Conservation (phyloP, 2,888 invertebrate genomes). For the Watsonalla binaria region DNA sequence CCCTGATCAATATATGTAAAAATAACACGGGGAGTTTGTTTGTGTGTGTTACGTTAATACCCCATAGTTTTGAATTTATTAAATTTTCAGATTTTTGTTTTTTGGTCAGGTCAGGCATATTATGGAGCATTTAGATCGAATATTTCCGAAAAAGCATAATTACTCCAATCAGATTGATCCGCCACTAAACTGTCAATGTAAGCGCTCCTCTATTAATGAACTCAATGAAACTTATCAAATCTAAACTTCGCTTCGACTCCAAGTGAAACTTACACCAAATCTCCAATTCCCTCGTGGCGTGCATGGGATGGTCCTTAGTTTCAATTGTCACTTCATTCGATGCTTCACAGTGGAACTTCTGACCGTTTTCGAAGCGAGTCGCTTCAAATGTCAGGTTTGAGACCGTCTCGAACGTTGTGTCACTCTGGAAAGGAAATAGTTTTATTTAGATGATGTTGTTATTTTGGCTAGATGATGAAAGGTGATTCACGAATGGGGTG, state of each 20-base stretch:
- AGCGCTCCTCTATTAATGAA: background rate
- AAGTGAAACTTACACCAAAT: slow-evolving; percentile 88
- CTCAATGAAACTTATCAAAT: background rate
- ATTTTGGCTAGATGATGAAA: background rate
- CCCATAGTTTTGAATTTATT: too few species aligned
- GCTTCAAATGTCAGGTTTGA: slow-evolving; percentile 89
- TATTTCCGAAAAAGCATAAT: too few species aligned
- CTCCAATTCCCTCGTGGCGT: slow-evolving; percentile 84
- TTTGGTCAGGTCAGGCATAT: too few species aligned
- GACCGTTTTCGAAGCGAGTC: slow-evolving; percentile 88
- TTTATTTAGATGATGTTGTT: background rate
- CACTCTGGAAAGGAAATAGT: slow-evolving; percentile 72
- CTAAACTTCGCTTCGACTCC: background rate
- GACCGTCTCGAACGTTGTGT: slow-evolving; percentile 88
- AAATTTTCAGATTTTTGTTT: too few species aligned
- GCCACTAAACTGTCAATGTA: background rate
- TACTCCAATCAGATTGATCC: too few species aligned
- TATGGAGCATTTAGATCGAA: too few species aligned
- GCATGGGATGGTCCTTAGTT: slow-evolving; percentile 86
- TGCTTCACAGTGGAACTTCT: slow-evolving; percentile 88
- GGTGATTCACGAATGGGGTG: too few species aligned
- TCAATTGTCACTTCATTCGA: slow-evolving; percentile 88
- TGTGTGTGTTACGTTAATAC: too few species aligned
- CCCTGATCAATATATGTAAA: too few species aligned
- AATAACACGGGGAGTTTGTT: too few species aligned